Base-by-base conservation (phyloP, 2,888 invertebrate genomes). In the Orchestes rusci region DNA sequence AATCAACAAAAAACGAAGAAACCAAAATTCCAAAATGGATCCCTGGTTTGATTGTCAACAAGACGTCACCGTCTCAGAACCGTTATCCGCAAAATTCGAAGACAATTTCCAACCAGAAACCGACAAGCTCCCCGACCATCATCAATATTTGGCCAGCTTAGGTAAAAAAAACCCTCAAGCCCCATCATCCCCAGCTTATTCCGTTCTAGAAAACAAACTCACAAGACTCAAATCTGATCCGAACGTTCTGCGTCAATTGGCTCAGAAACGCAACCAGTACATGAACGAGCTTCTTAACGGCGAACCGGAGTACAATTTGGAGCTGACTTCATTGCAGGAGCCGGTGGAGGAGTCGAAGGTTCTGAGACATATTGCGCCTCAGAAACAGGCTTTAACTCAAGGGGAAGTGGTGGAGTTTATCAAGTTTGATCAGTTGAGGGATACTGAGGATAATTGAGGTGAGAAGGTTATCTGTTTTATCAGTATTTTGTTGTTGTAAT, bases 381-480 rank as follows among this genome's bases (percentile, higher is more conserved):
- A 73, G 15, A 61, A 59, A 40, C 73, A 73, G 51, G 71, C 75
- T 1, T 48, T 75, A 8, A 73, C 67, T 16, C 63, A 72, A 19
- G 74, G 75, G 2, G 75, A 76, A 63, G 63, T 70, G 2, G 68
- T 74, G 1, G 69, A 70, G 43, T 69, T 76, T 40, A 64, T 75
- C 1, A 68, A 74, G 30, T 69, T 73, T 71, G 75, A 76, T 59
- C 72, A 73, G 39, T 57, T 76, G 20, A 49, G 30, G 7, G n/a
- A n/a, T n/a, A n/a, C n/a, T n/a, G n/a, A n/a, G n/a, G n/a, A n/a
- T 7, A 23, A 10, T 23, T 7, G 10, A 7, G 23, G 23, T n/a
- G n/a, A n/a, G n/a, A n/a, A n/a, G n/a, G n/a, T n/a, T n/a, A n/a
- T n/a, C n/a, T n/a, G n/a, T n/a, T n/a, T n/a, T n/a, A n/a, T n/a